Conservation (phyloP, 2,113 vertebrate species). For the Strix uralensis region DNA sequence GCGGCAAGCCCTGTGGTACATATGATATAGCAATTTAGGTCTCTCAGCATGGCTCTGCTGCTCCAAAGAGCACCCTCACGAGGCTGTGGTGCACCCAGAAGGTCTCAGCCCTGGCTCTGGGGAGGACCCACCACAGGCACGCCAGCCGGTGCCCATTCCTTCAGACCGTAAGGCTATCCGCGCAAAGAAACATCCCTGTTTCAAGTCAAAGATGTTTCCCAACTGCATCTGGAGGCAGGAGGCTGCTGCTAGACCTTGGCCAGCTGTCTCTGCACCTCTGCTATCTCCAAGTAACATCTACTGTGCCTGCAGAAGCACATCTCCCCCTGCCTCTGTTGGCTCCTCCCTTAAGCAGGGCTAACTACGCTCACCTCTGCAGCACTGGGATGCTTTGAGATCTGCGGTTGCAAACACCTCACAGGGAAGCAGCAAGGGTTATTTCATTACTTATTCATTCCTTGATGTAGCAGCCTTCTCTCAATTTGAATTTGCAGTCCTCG, state of each 20-base stretch:
- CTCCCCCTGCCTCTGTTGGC: neutral
- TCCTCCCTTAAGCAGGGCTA: neutral
- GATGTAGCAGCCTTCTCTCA: neutral
- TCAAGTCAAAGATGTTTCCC: neutral
- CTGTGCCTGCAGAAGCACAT: neutral
- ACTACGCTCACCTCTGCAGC: neutral
- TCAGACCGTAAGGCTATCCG: neutral
- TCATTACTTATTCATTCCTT: neutral
- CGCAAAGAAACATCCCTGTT: neutral
- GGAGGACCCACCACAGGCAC: accelerated
- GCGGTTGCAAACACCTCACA: accelerated
- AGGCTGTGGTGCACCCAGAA: accelerated
- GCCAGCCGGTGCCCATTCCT: accelerated
- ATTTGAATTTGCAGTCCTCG: neutral
- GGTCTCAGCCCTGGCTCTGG: neutral
- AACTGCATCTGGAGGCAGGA: neutral
- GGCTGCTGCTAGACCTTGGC: neutral
- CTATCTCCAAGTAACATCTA: neutral
- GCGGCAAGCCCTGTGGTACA: accelerated
- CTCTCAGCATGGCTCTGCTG: neutral
- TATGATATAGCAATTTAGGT: accelerated
- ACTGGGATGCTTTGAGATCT: neutral
- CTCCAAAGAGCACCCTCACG: neutral
- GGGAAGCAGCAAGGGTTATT: neutral
- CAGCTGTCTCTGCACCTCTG: neutral